phyloP scores from a whole-genome alignment of 2,797 vertebrate species.

The Eurystomus glaucurus region DNA sequence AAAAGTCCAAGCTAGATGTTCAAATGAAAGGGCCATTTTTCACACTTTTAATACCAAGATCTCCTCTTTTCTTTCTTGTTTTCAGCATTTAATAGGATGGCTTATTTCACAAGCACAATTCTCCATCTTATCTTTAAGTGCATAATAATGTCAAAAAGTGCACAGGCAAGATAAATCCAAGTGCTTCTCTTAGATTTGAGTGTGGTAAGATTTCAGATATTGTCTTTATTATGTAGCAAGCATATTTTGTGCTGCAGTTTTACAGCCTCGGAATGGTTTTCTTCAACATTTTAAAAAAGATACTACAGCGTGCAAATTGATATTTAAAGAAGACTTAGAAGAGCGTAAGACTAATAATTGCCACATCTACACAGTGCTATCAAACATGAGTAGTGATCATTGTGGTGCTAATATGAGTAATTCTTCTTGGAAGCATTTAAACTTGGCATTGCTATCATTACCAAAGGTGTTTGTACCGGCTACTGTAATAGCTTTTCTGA shows the following conservation, averaged over 20 bases:
- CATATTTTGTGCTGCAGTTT: background rate
- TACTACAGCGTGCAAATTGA: background rate
- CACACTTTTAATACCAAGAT: background rate
- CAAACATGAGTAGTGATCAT: constrained; percentile 47
- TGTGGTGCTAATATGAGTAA: constrained; percentile 55
- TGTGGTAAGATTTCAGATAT: background rate
- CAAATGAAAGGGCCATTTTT: background rate
- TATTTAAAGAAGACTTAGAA: constrained; percentile 39
- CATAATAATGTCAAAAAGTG: background rate
- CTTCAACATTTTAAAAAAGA: background rate
- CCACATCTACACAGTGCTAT: constrained; percentile 33
- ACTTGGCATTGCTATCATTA: constrained; percentile 62
- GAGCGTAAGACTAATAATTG: constrained; percentile 6
- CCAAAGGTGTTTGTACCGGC: constrained; percentile 71
- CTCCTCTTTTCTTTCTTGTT: background rate
- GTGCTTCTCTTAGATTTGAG: background rate
- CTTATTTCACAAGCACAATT: constrained; percentile 28
- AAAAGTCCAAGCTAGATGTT: background rate
- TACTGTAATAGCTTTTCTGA: constrained; percentile 72
- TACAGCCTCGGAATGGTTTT: background rate
- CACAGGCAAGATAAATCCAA: constrained; percentile 8
- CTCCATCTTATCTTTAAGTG: background rate
- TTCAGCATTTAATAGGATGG: background rate
- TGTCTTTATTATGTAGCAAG: background rate
- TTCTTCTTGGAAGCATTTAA: constrained; percentile 75